These are phyloP conservation scores for Temnothorax rugatulus DNA, from an alignment of 2,888 invertebrate genomes.

Conservation along the genomic window DNA sequence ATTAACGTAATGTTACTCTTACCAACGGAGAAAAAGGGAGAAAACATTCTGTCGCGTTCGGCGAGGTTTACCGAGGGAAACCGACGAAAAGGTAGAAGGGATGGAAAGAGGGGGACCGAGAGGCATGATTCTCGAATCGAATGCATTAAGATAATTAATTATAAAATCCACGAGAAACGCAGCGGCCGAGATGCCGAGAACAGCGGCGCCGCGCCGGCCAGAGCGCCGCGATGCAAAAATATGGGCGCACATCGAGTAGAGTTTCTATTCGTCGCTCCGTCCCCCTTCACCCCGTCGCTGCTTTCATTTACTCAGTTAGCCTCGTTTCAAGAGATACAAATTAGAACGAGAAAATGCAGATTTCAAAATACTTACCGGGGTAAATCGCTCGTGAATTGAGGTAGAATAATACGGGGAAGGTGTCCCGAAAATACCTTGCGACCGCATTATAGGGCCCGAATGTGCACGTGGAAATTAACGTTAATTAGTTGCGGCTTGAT, in stretches of 20 bases:
- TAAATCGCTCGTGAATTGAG: slow-evolving; percentile 57
- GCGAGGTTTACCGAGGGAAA: slow-evolving; percentile 54
- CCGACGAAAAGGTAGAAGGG: slow-evolving; percentile 19
- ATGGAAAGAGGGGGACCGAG: slow-evolving; percentile 2
- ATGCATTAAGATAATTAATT: slow-evolving; percentile 83
- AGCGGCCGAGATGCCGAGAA: slow-evolving; percentile 39
- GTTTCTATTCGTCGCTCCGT: slow-evolving; percentile 67
- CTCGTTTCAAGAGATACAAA: slow-evolving; percentile 72
- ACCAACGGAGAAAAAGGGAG: slow-evolving; percentile 55
- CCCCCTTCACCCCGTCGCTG: slow-evolving; percentile 4
- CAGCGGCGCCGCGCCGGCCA: slow-evolving; percentile 6
- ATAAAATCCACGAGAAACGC: slow-evolving; percentile 75
- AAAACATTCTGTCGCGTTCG: slow-evolving; percentile 58
- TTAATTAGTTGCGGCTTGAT: slow-evolving; percentile 48
- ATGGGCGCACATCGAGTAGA: slow-evolving; percentile 79
- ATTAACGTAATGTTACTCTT: slow-evolving; percentile 60
- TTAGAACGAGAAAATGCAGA: slow-evolving; percentile 79
- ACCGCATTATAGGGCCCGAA: neutral
- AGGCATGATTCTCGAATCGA: slow-evolving; percentile 74
- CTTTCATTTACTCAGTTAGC: slow-evolving; percentile 74
- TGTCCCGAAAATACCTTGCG: neutral
- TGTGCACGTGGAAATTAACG: slow-evolving; percentile 39
- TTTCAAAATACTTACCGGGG: slow-evolving; percentile 76
- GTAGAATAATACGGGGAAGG: slow-evolving; percentile 26
- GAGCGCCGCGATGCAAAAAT: slow-evolving; percentile 72